Evolutionary conservation across 2,113 vertebrate genomes (phyloP).

Genomic region (Plestiodon gilberti): DNA sequence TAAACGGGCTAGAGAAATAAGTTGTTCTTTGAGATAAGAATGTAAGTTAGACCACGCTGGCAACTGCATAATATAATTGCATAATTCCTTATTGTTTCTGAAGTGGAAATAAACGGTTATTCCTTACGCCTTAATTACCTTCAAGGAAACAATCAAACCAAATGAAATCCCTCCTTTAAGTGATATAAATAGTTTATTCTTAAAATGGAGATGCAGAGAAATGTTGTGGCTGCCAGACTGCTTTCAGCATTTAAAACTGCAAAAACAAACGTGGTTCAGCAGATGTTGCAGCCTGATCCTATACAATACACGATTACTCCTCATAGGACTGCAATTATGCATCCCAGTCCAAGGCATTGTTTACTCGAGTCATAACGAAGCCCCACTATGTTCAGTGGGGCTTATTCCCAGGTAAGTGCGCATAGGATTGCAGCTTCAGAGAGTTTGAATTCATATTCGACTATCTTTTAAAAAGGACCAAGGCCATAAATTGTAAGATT

Average conservation of each 20-base stretch:
- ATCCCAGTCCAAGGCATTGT: not conserved
- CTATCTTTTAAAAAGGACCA: not conserved
- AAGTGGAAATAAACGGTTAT: not conserved
- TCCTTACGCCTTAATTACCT: not conserved
- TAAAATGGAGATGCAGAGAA: constrained; percentile 16
- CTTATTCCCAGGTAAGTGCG: not conserved
- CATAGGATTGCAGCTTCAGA: too few relatives aligned
- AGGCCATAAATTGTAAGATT: constrained; percentile 60
- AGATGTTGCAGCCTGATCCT: not conserved
- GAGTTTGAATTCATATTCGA: not conserved
- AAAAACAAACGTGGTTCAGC: too few relatives aligned
- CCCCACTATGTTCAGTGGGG: not conserved
- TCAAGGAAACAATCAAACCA: not conserved
- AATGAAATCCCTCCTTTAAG: not conserved
- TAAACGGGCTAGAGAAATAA: not conserved
- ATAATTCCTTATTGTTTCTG: not conserved
- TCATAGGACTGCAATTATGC: not conserved
- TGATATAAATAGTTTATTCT: not conserved
- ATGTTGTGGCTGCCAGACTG: constrained; percentile 9
- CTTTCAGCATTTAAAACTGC: not conserved
- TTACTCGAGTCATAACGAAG: not conserved
- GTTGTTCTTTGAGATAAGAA: not conserved
- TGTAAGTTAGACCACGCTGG: too few relatives aligned
- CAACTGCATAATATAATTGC: not conserved
- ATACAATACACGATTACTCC: too few relatives aligned